Base-by-base conservation (phyloP, 1,140 invertebrate species). In the Drosophila arawakana region DNA sequence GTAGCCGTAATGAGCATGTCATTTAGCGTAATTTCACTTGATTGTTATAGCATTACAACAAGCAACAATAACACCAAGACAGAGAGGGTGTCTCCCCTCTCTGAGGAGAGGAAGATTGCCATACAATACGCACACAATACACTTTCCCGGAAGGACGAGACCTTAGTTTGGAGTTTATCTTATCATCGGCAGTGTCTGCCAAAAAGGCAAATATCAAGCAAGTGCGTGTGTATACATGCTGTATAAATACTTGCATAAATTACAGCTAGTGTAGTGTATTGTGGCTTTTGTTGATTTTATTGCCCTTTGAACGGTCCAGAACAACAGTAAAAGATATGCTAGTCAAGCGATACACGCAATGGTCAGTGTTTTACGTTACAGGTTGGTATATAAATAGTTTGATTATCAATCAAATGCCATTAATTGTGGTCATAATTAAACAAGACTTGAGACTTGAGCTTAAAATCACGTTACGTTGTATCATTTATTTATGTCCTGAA, bases 11-110 rank as follows among this genome's bases (percentile, higher is more conserved):
- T 88, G 83, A 88, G 83, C 84, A 81, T 89, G 84, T 88, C 83
- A 89, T 88, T 88, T 88, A 89, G 77, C 80, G 83, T 88, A 88
- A 88, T 88, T 88, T 88, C 62, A 69, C 57, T 89, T 89, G 84
- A 88, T 88, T 88, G 84, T 88, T 88, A 88, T 88, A 84, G 84
- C 76, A 88, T 83, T 89, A 89, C 80, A 79, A 71, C 69, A 76
- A 88, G 41, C 66, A 74, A 57, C 68, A 71, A 65, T 54, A 65
- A 65, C 25, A 73, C 65, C 60, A 39, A 59, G 37, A 68, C 7
- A 44, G 13, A 35, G 13, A 41, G 66, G 6, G 43, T n/a, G n/a
- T n/a, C n/a, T n/a, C n/a, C n/a, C n/a, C n/a, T n/a, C n/a, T n/a
- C n/a, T n/a, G n/a, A n/a, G n/a, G 15, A 11, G 34, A 15, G 11